Base-by-base conservation (phyloP, 2,888 invertebrate genomes). In the Xylota sylvarum region DNA sequence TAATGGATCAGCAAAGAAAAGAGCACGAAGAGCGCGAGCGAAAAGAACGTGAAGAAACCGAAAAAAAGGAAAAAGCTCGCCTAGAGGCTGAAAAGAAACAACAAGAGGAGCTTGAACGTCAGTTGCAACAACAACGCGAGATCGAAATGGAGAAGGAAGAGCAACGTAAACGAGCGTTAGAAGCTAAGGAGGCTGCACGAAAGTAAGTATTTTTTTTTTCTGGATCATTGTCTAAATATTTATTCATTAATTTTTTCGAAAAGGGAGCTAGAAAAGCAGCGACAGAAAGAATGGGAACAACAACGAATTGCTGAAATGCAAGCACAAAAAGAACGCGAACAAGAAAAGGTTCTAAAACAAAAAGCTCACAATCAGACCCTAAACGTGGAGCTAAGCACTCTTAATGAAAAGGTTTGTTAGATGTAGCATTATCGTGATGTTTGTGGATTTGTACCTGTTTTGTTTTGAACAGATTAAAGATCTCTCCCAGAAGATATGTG, bases 231-330 rank as follows among this genome's bases (percentile, higher is more conserved):
- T 23, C 19, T 17, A 32, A 10, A 9, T 43, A 46, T 37, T 12
- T 3, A 0, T 27, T 67, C 9, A 17, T 9, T n/a, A 4, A 14
- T n/a, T 83, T 4, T 6, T 46, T 19, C 37, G 30, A 90, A 89
- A 86, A 95, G 96, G 91, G 98, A 99, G 93, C 96, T 98, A 95
- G 98, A 99, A 90, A 94, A 98, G 64, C 98, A 98, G 90, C 94
- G 99, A 60, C 98, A 98, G 91, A 93, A 97, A 73, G 99, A 99
- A 92, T 98, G 98, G 97, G 99, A 99, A 92, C 97, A 97, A 90
- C 98, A 98, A 91, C 95, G 94, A 88, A 95, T 95, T 27, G 95
- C 96, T 62, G 98, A 99, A 91, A 93, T 99, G 88, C 96, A 98
- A 92, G 94, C 96, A 12, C 96, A 97, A 90, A 94, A 97, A 9